Base-by-base conservation (phyloP, 2,797 vertebrate genomes). In the Phaenicophaeus curvirostris region DNA sequence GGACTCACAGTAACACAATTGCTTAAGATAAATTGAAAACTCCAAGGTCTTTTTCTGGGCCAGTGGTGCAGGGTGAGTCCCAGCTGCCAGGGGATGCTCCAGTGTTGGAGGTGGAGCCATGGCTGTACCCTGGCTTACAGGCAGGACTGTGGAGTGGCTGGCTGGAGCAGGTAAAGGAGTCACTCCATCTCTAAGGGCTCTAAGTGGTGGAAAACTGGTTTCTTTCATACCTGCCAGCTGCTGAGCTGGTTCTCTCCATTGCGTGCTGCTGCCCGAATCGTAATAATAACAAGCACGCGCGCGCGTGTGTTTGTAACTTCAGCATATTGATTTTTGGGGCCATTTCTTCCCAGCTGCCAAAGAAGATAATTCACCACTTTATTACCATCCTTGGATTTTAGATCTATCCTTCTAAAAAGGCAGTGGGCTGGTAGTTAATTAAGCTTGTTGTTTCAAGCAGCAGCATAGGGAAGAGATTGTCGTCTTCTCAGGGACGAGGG, bases 371-470 rank as follows among this genome's bases (percentile, higher is more conserved):
- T 93, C 94, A 91, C 80, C 12, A 13, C 88, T 95, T 96, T 96
- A 95, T 97, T 89, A 93, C 68, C 79, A 50, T 51, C 58, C 94
- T 91, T 81, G 79, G 72, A 31, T 87, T 95, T 95, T 63, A 76
- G 94, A 89, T 88, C 95, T 95, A 96, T 97, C 88, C 90, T 94
- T 95, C 96, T 78, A 95, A 96, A 90, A 93, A 95, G 94, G 80
- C 69, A 90, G 83, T 0, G 17, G 35, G 39, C 86, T 71, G 85
- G 54, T 66, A 76, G 92, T 97, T 97, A 93, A 96, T 96, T 96
- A 97, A 93, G 96, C 91, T 87, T 95, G 41, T 82, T 89, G 58
- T 95, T 94, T 93, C 51, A 44, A 83, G 89, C 86, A 90, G 25
- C 46, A 50, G 86, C 55, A 46, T 37, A n/a, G 78, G 75, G 82